These are phyloP conservation scores for Brenthis daphne DNA, from an alignment of 2,888 invertebrate genomes.

Conservation along the genomic window DNA sequence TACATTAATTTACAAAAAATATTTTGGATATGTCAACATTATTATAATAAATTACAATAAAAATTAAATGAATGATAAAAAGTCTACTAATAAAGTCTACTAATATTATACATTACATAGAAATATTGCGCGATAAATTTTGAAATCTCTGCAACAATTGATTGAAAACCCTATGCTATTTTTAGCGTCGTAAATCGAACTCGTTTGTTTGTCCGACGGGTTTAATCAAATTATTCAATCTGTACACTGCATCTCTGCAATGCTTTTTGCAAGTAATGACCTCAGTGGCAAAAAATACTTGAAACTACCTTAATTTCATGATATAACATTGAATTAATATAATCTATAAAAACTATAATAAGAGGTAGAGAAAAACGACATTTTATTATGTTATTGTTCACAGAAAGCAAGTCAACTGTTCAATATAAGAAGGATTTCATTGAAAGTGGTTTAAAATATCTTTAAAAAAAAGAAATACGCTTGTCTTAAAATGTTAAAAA, in stretches of 20 bases:
- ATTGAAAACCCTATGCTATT: constrained; percentile 23
- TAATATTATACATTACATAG: not conserved
- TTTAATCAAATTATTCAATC: constrained; percentile 39
- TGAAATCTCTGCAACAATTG: constrained; percentile 16
- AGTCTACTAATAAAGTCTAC: not conserved
- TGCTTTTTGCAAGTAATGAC: constrained; percentile 34
- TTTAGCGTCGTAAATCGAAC: constrained; percentile 27
- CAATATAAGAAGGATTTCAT: too few relatives aligned
- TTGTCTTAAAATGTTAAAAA: too few relatives aligned
- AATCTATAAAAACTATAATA: constrained; percentile 17
- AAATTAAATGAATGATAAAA: too few relatives aligned
- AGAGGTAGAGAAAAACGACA: constrained; percentile 2
- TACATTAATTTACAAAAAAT: too few relatives aligned
- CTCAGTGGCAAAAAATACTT: constrained; percentile 27
- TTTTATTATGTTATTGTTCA: not conserved
- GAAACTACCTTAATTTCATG: constrained; percentile 11
- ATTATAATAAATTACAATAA: not conserved
- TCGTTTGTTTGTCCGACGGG: constrained; percentile 30
- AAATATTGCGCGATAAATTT: not conserved
- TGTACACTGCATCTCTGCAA: constrained; percentile 28
- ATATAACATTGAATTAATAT: constrained; percentile 10
- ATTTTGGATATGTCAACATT: too few relatives aligned
- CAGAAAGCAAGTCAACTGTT: too few relatives aligned
- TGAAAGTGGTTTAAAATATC: not conserved
- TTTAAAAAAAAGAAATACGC: too few relatives aligned